Evolutionary conservation across 2,888 invertebrate species (phyloP).

Genomic region (Acleris holmiana): DNA sequence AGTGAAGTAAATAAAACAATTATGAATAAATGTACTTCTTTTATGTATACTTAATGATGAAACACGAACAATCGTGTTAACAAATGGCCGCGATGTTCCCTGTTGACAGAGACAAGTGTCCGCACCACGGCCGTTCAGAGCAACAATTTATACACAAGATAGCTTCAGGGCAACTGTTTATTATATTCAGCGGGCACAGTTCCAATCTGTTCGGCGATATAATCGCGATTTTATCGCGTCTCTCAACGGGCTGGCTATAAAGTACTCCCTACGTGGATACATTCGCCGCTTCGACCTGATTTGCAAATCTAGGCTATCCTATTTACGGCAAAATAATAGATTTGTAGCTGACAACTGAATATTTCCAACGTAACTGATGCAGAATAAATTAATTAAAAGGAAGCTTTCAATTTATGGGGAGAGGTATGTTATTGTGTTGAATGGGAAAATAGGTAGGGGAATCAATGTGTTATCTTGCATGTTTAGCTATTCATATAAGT

Average conservation of each 20-base stretch:
- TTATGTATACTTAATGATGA: slow-evolving; percentile 25
- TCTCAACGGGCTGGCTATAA: slow-evolving; percentile 46
- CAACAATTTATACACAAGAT: slow-evolving; percentile 35
- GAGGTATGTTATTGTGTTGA: too few relatives aligned
- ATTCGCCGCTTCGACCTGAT: slow-evolving; percentile 42
- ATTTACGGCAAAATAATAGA: slow-evolving; percentile 51
- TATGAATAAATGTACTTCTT: background rate
- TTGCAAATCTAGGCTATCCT: slow-evolving; percentile 50
- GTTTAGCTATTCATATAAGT: too few relatives aligned
- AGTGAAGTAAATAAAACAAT: too few relatives aligned
- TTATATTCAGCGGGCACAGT: slow-evolving; percentile 53
- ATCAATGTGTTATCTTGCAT: too few relatives aligned
- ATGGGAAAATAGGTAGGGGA: too few relatives aligned
- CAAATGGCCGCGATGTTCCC: slow-evolving; percentile 32
- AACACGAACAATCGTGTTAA: slow-evolving; percentile 30
- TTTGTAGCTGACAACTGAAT: slow-evolving; percentile 45
- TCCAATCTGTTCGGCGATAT: slow-evolving; percentile 61
- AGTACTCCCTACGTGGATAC: slow-evolving; percentile 43
- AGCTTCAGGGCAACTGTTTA: slow-evolving; percentile 41
- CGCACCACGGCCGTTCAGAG: slow-evolving; percentile 20
- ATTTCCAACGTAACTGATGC: slow-evolving; percentile 40
- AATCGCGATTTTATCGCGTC: slow-evolving; percentile 61
- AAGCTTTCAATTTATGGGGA: too few relatives aligned
- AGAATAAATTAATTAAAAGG: too few relatives aligned
- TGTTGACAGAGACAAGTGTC: slow-evolving; percentile 33